Base-by-base conservation (phyloP, 2,888 invertebrate genomes). In the Lasioglossum vierecki region DNA sequence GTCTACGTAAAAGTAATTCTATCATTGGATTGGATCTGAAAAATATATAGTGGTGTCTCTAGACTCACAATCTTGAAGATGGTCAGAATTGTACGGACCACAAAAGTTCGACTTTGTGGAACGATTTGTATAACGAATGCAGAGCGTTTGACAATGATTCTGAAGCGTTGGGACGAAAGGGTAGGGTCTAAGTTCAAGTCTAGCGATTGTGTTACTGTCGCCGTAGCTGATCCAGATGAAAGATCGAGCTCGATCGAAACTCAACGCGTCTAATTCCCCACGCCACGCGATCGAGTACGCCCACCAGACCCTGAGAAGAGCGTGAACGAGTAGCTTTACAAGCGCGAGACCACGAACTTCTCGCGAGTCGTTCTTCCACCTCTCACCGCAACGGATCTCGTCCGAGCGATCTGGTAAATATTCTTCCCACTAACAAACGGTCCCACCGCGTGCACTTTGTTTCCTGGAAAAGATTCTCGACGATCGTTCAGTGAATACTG, bases 291-390 rank as follows among this genome's bases (percentile, higher is more conserved):
- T 68, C 72, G 82, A 78, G 76, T 81, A 91, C 91, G 85, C 91
- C 91, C 90, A 90, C 89, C 83, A 80, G 78, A 81, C 84, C 79
- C 88, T 77, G 86, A 86, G 87, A 87, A 81, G 70, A 82, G 46
- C 82, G 84, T 84, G 89, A 89, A 83, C 83, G 88, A 84, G 79
- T 80, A 79, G 86, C 88, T 88, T 84, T 86, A 86, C 82, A 83
- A 80, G 88, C 80, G 41, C 76, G 89, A 81, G 79, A 73, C 78
- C 83, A 83, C 84, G 82, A 87, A 87, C 68, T 87, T 80, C 84
- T 88, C 80, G 86, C 81, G 89, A 93, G 93, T 93, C 89, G 90
- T 89, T 89, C 88, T 89, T 90, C 88, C 89, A 88, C 89, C 91
- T 88, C 84, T 90, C 91, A 87, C 86, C 90, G 88, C 88, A 89